A percentile compares a stretch with the other conserved stretches of the same genome.
Evolutionary conservation across 1,140 invertebrate genomes (phyloP).

Genomic region (Caenorhabditis inopinata): DNA sequence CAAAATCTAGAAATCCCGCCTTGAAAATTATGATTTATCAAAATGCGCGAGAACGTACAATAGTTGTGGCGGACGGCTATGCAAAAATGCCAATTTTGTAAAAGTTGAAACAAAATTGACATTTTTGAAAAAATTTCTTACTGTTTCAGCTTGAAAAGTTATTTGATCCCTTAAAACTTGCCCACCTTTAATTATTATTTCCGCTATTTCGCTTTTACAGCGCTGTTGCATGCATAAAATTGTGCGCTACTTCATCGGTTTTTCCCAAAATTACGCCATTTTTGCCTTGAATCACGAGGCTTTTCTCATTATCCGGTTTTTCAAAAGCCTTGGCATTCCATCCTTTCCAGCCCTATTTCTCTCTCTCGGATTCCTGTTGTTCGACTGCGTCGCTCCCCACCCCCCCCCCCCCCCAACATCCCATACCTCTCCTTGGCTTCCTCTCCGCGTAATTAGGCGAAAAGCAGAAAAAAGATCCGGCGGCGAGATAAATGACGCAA

Average conservation of each 20-base stretch:
- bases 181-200: not conserved
- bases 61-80: too few species aligned
- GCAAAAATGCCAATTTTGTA: too few species aligned
- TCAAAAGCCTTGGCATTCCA: constrained; percentile 31
- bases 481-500: constrained; percentile 32
- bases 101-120: too few species aligned
- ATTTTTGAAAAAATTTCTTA: too few species aligned
- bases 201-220: not conserved
- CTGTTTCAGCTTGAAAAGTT: not conserved
- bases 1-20: too few species aligned
- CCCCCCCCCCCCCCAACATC: too few species aligned
- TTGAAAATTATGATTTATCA: too few species aligned
- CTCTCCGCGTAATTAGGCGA: constrained; percentile 15
- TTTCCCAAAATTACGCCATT: constrained; percentile 29
- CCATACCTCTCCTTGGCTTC: not conserved
- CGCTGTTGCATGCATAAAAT: too few species aligned
- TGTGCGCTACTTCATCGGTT: not conserved
- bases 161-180: too few species aligned
- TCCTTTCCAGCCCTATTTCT: not conserved
- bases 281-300: not conserved
- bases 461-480: constrained; percentile 14
- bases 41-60: too few species aligned
- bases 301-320: not conserved
- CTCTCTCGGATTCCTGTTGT: constrained; percentile 18
- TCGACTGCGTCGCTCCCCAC: constrained; percentile 2